A percentile compares a stretch with the other conserved stretches of the same genome.
phyloP scores from a whole-genome alignment of 2,888 invertebrate species.

The Yponomeuta evonymella region DNA sequence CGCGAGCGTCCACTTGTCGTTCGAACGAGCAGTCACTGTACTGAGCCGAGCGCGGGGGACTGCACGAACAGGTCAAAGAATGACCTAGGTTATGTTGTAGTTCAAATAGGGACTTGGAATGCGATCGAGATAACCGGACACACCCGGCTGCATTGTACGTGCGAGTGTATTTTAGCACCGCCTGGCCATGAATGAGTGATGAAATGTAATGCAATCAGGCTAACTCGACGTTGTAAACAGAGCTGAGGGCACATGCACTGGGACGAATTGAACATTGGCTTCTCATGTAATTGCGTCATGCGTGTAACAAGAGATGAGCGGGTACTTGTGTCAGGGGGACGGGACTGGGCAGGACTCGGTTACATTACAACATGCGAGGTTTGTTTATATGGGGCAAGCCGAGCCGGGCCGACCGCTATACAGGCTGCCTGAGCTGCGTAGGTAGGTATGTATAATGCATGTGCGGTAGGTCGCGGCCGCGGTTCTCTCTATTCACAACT shows the following conservation, averaged over 20 bases:
- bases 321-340: not conserved
- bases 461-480: conserved; percentile 39
- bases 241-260: not conserved
- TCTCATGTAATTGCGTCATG: not conserved
- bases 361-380: not conserved
- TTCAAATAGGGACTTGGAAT: not conserved
- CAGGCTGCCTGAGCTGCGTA: conserved; percentile 9
- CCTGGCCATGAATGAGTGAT: not conserved
- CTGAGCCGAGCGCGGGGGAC: not conserved
- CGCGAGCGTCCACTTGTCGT: not conserved
- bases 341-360: not conserved
- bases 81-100: conserved; percentile 8
- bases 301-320: conserved; percentile 1
- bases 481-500: not conserved
- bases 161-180: not conserved
- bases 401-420: not conserved
- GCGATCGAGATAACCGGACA: not conserved
- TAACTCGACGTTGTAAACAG: not conserved
- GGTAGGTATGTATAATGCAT: conserved; percentile 18
- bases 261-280: not conserved
- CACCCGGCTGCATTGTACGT: conserved; percentile 1
- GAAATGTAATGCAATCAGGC: not conserved
- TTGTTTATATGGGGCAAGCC: conserved; percentile 1
- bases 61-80: conserved; percentile 9
- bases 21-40: not conserved